Evolutionary conservation across 2,113 vertebrate genomes (phyloP).

Genomic region (Macquaria ambigua): DNA sequence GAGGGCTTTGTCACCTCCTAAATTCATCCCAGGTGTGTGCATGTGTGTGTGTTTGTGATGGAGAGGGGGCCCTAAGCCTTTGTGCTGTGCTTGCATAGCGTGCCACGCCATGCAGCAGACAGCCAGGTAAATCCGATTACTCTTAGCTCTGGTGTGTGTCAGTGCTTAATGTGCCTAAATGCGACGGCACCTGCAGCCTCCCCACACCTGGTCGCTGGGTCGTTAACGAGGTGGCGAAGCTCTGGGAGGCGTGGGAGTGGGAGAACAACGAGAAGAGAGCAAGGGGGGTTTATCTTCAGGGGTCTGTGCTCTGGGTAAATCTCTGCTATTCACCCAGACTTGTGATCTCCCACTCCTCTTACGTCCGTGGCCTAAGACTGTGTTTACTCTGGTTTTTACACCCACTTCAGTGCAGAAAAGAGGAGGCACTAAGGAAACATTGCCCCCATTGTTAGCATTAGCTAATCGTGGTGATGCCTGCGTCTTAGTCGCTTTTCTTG

Average conservation of each 20-base stretch:
- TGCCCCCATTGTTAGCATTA: constrained; percentile 80
- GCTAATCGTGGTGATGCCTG: constrained; percentile 79
- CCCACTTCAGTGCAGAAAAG: constrained; percentile 77
- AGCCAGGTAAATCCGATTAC: constrained; percentile 84
- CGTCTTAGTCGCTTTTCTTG: constrained; percentile 84
- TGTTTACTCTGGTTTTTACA: constrained; percentile 80
- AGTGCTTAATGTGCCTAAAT: constrained; percentile 86
- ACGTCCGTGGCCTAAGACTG: constrained; percentile 63
- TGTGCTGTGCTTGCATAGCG: constrained; percentile 78
- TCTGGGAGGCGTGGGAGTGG: constrained; percentile 67
- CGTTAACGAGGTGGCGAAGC: constrained; percentile 56
- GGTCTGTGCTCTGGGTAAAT: constrained; percentile 70
- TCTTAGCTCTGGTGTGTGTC: constrained; percentile 82
- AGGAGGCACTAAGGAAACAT: constrained; percentile 75
- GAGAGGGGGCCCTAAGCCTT: constrained; percentile 76
- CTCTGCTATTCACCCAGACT: constrained; percentile 70
- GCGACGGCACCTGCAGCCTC: constrained; percentile 84
- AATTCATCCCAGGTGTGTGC: constrained; percentile 83
- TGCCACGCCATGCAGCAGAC: constrained; percentile 61
- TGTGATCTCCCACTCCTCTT: constrained; percentile 67
- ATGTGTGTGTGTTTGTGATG: constrained; percentile 75
- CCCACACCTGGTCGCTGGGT: constrained; percentile 83
- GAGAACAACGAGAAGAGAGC: constrained; percentile 51
- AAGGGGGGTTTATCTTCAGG: constrained; percentile 62
- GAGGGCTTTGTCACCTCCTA: constrained; percentile 81